A percentile compares a stretch with the other conserved stretches of the same genome.
Conservation (phyloP, 2,113 vertebrate species). For the Takifugu bimaculatus region DNA sequence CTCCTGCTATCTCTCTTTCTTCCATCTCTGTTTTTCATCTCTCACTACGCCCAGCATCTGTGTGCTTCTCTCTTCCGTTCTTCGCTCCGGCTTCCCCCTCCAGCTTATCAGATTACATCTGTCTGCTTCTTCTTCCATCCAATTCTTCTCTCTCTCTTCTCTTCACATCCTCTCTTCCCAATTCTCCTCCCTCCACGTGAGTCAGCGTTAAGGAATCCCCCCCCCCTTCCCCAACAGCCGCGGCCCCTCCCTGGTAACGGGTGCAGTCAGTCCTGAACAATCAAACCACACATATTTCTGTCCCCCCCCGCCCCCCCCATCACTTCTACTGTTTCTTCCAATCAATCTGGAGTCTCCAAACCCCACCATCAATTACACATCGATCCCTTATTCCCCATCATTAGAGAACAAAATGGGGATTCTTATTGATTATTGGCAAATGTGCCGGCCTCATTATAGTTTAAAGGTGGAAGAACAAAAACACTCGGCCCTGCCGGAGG, state of each 20-base stretch:
- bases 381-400: no score
- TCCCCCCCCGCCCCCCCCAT: background rate
- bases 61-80: conserved; percentile 18
- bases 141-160: conserved; percentile 49
- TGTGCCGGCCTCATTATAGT: no score
- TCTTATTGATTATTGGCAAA: no score
- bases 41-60: conserved; percentile 23
- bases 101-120: conserved; percentile 55
- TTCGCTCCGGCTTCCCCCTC: conserved; percentile 16
- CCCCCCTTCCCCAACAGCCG: conserved; percentile 23
- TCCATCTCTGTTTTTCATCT: conserved; percentile 13
- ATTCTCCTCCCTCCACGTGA: conserved; percentile 29
- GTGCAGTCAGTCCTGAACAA: background rate
- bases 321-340: conserved; percentile 25
- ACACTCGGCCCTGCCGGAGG: no score
- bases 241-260: conserved; percentile 8
- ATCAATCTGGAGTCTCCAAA: conserved; percentile 31
- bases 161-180: conserved; percentile 44
- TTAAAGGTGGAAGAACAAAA: no score
- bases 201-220: conserved; percentile 34
- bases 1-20: background rate
- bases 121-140: conserved; percentile 51
- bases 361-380: conserved; percentile 17
- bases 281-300: background rate
- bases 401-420: no score